Percentiles rank a stretch among this genome's conserved stretches.
Conservation (phyloP, 2,113 vertebrate genomes). For the Oxyruncus cristatus region DNA sequence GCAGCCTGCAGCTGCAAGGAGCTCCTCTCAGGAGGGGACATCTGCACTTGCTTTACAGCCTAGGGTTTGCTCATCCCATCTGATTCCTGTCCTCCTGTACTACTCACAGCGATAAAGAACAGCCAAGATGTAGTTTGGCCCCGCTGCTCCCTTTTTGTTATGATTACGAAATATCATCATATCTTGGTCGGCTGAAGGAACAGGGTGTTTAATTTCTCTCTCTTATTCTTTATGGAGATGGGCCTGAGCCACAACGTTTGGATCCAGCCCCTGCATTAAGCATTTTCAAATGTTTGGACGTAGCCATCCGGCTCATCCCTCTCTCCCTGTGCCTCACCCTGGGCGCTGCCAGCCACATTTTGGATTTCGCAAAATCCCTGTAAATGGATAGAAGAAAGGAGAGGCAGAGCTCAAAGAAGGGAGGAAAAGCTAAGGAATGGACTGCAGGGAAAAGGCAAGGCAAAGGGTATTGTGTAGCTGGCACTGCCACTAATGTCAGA, state of each 20-base stretch:
- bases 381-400: neutral
- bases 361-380: neutral
- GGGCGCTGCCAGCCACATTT: rapidly evolving
- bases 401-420: neutral
- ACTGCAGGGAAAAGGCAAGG: neutral
- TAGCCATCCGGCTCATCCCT: neutral
- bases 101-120: neutral
- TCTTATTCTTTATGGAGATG: neutral
- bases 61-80: neutral
- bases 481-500: neutral
- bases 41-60: neutral
- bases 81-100: neutral
- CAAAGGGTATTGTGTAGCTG: neutral
- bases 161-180: neutral
- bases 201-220: neutral
- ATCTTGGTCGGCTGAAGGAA: neutral
- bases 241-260: neutral
- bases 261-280: neutral
- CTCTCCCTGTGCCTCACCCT: neutral
- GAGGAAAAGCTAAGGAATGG: neutral
- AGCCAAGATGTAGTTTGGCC: neutral
- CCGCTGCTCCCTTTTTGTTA: neutral
- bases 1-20: neutral
- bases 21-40: neutral
- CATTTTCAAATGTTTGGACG: neutral